Base-by-base conservation (phyloP, 2,797 vertebrate species). In the Paedocypris micromegethes region DNA sequence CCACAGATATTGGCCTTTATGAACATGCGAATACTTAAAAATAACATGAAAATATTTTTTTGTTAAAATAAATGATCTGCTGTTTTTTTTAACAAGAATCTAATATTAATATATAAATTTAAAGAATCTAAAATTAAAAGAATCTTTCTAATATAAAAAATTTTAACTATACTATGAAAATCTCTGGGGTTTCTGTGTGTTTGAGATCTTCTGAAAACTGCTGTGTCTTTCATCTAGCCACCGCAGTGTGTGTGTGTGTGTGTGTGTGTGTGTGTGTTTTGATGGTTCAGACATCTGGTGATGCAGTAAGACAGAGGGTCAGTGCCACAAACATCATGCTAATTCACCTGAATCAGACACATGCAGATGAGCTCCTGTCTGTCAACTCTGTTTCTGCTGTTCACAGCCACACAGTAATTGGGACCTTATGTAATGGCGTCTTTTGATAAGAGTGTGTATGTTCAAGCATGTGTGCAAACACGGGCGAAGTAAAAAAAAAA, bases 341-440 rank as follows among this genome's bases (percentile, higher is more conserved):
- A 50, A 56, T 70, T 63, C 59, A 70, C 39, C 68, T 70, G 59
- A 43, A n/a, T 62, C 52, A 54, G 42, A 38, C 45, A 54, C 66
- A 68, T 53, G 57, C n/a, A 68, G 47, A 67, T 45, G 55, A 58
- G 57, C 4, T 52, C 9, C 56, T 50, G 47, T 44, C 41, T 61
- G 23, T 63, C 50, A 58, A 7, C 49, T 66, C 51, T 55, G 40
- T 5, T 44, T 42, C 58, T 54, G n/a, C 8, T 7, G 58, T 55
- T 69, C 5, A 48, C 8, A 62, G 42, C 53, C 7, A 39, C 40
- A 63, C 40, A n/a, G 40, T 50, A 57, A 70, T 57, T 70, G 68
- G 52, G 40, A 63, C 51, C 59, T 70, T 70, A 57, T 56, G 46
- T 45, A 70, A 70, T 6, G 3, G 38, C 44, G 50, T 7, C 45